Evolutionary conservation across 2,888 invertebrate species (phyloP).

Genomic region (Hirtodrosophila confusa): DNA sequence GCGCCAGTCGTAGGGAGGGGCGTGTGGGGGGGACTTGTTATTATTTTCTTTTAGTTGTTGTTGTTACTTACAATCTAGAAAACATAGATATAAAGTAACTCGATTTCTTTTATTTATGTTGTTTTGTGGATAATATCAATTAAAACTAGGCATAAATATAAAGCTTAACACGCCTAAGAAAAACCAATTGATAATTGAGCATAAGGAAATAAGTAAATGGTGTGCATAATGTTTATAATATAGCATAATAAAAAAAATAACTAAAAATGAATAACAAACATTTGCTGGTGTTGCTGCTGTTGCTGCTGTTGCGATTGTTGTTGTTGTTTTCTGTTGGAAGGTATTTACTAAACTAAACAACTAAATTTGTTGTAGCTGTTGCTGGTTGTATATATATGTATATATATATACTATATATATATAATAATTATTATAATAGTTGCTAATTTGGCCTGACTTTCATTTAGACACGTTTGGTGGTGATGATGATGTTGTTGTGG

Average conservation of each 20-base stretch:
- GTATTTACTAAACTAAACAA: constrained; percentile 46
- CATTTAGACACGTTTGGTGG: constrained; percentile 79
- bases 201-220: constrained; percentile 73
- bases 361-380: constrained; percentile 52
- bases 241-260: constrained; percentile 22
- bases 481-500: constrained; percentile 40
- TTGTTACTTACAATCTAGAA: constrained; percentile 30
- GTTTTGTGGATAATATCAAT: constrained; percentile 57
- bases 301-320: constrained; percentile 15
- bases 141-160: constrained; percentile 74
- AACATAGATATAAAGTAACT: constrained; percentile 28
- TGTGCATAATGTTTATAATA: constrained; percentile 57
- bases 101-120: constrained; percentile 13
- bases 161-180: constrained; percentile 44
- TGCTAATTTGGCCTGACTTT: constrained; percentile 79
- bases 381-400: constrained; percentile 8
- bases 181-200: constrained; percentile 50
- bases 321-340: constrained; percentile 58
- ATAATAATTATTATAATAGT: constrained; percentile 58
- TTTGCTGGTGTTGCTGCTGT: constrained; percentile 9
- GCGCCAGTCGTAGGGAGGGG: not conserved
- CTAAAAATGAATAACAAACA: constrained; percentile 58
- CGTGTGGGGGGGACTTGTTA: too few species aligned
- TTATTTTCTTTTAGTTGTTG: not conserved
- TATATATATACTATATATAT: constrained; percentile 9